phyloP scores from a whole-genome alignment of 2,888 invertebrate genomes.

The Sphaerophoria taeniata region DNA sequence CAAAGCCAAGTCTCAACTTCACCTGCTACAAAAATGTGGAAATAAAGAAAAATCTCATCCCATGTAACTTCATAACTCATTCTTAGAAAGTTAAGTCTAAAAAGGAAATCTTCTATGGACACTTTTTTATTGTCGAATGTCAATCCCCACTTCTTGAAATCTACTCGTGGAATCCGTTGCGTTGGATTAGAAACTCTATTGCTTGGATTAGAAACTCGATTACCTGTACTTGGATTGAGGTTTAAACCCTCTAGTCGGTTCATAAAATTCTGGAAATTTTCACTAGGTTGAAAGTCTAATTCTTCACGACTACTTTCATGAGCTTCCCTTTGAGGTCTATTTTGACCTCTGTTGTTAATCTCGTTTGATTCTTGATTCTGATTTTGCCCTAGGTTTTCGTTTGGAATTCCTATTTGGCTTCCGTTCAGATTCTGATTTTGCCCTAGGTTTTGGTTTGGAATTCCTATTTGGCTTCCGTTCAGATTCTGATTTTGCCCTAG shows the following conservation, averaged over 20 bases:
- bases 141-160: conserved; percentile 17
- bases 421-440: too few species aligned
- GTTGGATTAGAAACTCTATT: conserved; percentile 5
- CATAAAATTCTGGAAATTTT: conserved; percentile 1
- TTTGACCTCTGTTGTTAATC: neutral
- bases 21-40: neutral
- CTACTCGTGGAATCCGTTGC: neutral
- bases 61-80: conserved; percentile 9
- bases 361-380: neutral
- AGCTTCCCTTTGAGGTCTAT: neutral
- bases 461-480: too few species aligned
- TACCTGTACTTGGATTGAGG: neutral
- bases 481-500: too few species aligned
- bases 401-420: too few species aligned
- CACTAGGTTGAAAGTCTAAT: conserved; percentile 7
- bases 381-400: neutral
- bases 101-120: conserved; percentile 9
- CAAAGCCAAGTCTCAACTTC: conserved; percentile 11
- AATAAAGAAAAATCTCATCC: conserved; percentile 7
- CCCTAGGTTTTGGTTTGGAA: too few species aligned
- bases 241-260: conserved; percentile 2
- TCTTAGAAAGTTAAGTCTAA: conserved; percentile 7
- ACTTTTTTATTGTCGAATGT: conserved; percentile 7
- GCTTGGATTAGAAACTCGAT: neutral
- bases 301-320: conserved; percentile 19